phyloP scores from a whole-genome alignment of 1,140 invertebrate species.

The Sweltsa coloradensis region DNA sequence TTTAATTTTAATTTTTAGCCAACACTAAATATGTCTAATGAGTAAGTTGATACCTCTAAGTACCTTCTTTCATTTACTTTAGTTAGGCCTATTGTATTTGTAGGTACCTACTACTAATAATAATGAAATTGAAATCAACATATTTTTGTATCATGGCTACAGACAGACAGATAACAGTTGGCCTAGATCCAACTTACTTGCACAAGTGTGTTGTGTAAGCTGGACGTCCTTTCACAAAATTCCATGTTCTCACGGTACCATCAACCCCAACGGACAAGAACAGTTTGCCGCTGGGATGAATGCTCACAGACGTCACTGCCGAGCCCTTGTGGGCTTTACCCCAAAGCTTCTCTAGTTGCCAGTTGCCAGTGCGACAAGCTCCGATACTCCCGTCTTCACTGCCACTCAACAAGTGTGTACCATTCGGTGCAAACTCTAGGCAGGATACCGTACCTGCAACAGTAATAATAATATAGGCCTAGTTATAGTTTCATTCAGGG shows the following conservation, averaged over 20 bases:
- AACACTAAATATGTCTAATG: too few species aligned
- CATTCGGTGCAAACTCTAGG: constrained; percentile 59
- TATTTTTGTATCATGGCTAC: too few species aligned
- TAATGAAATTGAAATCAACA: too few species aligned
- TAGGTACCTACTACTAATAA: too few species aligned
- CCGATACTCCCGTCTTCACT: constrained; percentile 76
- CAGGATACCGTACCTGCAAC: constrained; percentile 62
- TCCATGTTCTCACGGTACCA: constrained; percentile 79
- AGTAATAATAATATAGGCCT: constrained; percentile 14
- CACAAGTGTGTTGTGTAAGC: constrained; percentile 79
- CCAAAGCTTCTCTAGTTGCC: constrained; percentile 71
- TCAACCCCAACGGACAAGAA: constrained; percentile 77
- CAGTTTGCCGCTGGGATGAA: constrained; percentile 83
- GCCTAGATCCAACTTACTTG: too few species aligned
- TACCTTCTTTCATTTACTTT: too few species aligned
- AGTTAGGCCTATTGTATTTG: too few species aligned
- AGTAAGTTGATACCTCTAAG: too few species aligned
- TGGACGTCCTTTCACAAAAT: constrained; percentile 78
- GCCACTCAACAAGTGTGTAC: constrained; percentile 65
- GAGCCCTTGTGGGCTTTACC: constrained; percentile 52
- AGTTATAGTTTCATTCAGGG: constrained; percentile 36
- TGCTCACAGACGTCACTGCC: constrained; percentile 38
- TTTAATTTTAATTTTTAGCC: too few species aligned
- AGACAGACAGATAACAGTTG: too few species aligned
- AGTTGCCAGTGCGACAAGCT: constrained; percentile 68